Conservation (phyloP, 2,888 invertebrate species). For the Syrphus vitripennis region DNA sequence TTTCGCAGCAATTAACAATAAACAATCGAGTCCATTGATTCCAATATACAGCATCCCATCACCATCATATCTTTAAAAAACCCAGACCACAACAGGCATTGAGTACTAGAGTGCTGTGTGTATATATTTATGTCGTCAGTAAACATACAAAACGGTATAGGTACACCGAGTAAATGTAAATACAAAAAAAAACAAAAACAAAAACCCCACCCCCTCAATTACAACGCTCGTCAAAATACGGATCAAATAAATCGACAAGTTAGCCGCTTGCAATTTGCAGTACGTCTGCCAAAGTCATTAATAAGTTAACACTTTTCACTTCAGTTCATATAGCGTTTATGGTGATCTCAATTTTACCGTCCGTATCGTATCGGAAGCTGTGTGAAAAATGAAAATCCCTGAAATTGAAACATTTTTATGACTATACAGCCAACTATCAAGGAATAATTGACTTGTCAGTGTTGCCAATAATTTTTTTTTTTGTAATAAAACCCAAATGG, state of each 20-base stretch:
- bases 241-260: conserved; percentile 64
- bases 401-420: conserved; percentile 66
- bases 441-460: background rate
- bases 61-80: conserved; percentile 12
- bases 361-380: conserved; percentile 25
- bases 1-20: conserved; percentile 67
- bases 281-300: conserved; percentile 64
- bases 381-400: conserved; percentile 59
- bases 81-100: background rate
- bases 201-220: conserved; percentile 21
- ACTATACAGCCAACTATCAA: conserved; percentile 25
- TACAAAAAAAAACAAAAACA: background rate
- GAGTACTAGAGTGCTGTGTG: background rate
- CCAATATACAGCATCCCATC: conserved; percentile 43
- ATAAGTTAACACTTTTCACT: conserved; percentile 54
- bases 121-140: conserved; percentile 56
- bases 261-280: conserved; percentile 27
- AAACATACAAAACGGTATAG: conserved; percentile 37
- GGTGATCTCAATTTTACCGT: conserved; percentile 61
- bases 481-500: too few species aligned
- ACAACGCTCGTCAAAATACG: conserved; percentile 33
- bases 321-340: conserved; percentile 20
- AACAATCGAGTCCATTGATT: conserved; percentile 71
- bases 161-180: conserved; percentile 33
- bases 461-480: too few species aligned